Evolutionary conservation across 1,140 invertebrate species (phyloP).

Genomic region (Pseudomyrmex pallidus): DNA sequence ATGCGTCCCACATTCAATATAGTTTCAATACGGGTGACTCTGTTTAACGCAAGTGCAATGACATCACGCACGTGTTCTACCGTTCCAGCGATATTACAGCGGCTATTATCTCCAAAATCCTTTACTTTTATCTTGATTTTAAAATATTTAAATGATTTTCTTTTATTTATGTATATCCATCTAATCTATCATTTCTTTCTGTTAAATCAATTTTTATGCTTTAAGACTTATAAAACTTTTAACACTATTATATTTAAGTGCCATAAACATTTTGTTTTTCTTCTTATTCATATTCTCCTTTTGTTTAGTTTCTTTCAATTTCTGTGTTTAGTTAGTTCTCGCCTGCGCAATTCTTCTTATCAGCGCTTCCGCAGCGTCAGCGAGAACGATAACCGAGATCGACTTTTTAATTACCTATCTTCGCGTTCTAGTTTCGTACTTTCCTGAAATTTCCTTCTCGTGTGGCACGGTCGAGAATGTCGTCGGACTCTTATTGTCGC

Average conservation of each 20-base stretch:
- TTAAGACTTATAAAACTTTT: not conserved
- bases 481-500: conserved; percentile 23
- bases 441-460: conserved; percentile 43
- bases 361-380: conserved; percentile 22
- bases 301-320: conserved; percentile 46
- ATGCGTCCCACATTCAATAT: conserved; percentile 6
- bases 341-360: conserved; percentile 35
- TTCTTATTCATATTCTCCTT: conserved; percentile 40
- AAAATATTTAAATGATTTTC: too few relatives aligned
- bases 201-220: not conserved
- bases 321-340: conserved; percentile 17
- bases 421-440: conserved; percentile 53
- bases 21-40: not conserved
- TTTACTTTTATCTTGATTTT: not conserved
- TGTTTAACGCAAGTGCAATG: conserved; percentile 12
- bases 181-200: not conserved
- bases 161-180: too few relatives aligned
- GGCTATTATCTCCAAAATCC: conserved; percentile 23
- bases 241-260: not conserved
- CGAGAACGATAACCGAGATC: conserved; percentile 47
- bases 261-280: not conserved
- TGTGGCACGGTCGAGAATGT: not conserved
- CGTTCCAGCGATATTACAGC: not conserved
- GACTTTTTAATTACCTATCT: conserved; percentile 61
- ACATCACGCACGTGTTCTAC: not conserved